Conservation (phyloP, 2,113 vertebrate genomes). For the Enhydra lutris region DNA sequence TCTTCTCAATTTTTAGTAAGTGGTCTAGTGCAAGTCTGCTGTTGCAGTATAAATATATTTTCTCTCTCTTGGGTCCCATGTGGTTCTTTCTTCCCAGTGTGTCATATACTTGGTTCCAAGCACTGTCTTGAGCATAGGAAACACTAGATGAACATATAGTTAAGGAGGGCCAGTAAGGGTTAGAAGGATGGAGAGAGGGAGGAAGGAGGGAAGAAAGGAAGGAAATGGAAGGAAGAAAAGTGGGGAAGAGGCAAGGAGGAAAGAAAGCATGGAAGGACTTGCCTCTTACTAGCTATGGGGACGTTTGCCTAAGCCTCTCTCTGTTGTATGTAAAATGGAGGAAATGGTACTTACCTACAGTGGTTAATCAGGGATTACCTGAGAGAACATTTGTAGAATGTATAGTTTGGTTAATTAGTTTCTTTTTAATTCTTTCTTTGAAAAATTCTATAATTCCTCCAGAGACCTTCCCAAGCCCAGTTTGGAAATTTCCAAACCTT, state of each 20-base stretch:
- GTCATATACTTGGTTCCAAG: neutral
- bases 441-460: neutral
- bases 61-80: neutral
- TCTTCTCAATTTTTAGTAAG: neutral
- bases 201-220: neutral
- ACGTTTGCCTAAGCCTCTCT: neutral
- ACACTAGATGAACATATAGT: neutral
- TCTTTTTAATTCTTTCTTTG: neutral
- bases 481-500: neutral
- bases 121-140: neutral
- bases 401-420: neutral
- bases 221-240: neutral
- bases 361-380: neutral
- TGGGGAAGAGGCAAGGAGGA: neutral
- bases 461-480: neutral
- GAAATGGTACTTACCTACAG: neutral
- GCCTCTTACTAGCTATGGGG: neutral
- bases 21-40: neutral
- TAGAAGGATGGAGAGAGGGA: neutral
- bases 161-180: neutral
- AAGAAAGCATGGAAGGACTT: neutral
- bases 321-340: neutral
- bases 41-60: neutral
- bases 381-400: neutral
- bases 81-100: neutral